Percentiles rank a stretch among this genome's conserved stretches.
Evolutionary conservation across 1,140 invertebrate genomes (phyloP).

Genomic region (Lordiphosa clarofinis): DNA sequence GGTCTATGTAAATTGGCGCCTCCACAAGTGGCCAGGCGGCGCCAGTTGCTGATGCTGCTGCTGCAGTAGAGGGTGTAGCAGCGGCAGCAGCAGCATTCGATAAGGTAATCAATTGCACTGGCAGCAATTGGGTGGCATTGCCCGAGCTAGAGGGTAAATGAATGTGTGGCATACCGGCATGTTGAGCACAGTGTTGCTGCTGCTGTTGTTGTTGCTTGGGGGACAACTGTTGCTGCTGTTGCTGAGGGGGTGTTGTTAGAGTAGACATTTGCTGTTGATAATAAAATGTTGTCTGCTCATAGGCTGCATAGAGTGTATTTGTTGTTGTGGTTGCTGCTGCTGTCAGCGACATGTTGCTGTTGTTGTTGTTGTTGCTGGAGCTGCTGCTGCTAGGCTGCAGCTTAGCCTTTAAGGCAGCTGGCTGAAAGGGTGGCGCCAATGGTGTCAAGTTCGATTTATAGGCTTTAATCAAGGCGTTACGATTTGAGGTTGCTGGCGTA

Average conservation of each 20-base stretch:
- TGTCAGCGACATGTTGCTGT: slow-evolving; percentile 26
- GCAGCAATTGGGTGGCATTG: slow-evolving; percentile 49
- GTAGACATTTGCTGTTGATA: slow-evolving; percentile 57
- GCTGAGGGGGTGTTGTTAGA: slow-evolving; percentile 40
- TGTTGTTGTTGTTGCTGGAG: slow-evolving; percentile 28
- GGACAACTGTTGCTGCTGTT: slow-evolving; percentile 52
- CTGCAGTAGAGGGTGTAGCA: slow-evolving; percentile 28
- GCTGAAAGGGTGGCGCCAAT: slow-evolving; percentile 70
- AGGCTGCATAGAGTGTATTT: slow-evolving; percentile 44
- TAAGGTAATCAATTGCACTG: slow-evolving; percentile 62
- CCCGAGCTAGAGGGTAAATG: slow-evolving; percentile 39
- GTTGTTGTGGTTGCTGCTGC: slow-evolving; percentile 26
- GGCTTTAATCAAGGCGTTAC: slow-evolving; percentile 58
- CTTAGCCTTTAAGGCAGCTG: slow-evolving; percentile 49
- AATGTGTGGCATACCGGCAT: slow-evolving; percentile 63
- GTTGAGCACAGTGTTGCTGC: slow-evolving; percentile 52
- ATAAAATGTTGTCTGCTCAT: slow-evolving; percentile 68
- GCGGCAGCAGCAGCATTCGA: slow-evolving; percentile 32
- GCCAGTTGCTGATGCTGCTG: slow-evolving; percentile 20
- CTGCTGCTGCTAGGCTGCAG: slow-evolving; percentile 16
- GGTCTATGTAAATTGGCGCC: slow-evolving; percentile 71
- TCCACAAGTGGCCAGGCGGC: slow-evolving; percentile 68
- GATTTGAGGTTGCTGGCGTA: slow-evolving; percentile 16
- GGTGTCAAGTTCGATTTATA: slow-evolving; percentile 74
- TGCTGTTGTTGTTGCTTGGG: slow-evolving; percentile 42